phyloP scores from a whole-genome alignment of 2,888 invertebrate genomes.

The Heterodera filipjevi region DNA sequence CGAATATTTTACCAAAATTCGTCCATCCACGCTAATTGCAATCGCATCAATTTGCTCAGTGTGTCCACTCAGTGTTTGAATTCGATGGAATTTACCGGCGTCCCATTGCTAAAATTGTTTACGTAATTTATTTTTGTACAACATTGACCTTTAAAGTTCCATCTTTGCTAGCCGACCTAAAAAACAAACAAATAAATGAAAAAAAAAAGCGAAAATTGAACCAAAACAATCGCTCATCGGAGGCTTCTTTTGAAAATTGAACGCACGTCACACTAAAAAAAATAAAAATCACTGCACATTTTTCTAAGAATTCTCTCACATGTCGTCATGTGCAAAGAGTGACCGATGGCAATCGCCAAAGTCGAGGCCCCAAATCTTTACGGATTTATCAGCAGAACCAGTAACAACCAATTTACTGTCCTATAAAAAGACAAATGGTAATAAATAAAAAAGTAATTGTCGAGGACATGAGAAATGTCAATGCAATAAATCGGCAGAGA shows the following conservation, averaged over 20 bases:
- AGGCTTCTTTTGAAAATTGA: slow-evolving; percentile 78
- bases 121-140: too few species aligned
- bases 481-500: slow-evolving; percentile 88
- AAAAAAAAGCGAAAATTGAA: neutral
- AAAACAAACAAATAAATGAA: neutral
- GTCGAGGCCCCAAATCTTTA: slow-evolving; percentile 97
- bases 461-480: slow-evolving; percentile 76
- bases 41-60: slow-evolving; percentile 55
- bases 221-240: slow-evolving; percentile 85
- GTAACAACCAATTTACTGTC: slow-evolving; percentile 79
- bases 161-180: slow-evolving; percentile 82
- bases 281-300: neutral
- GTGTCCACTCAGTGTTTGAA: slow-evolving; percentile 78
- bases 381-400: slow-evolving; percentile 90
- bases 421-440: slow-evolving; percentile 26
- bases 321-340: slow-evolving; percentile 91
- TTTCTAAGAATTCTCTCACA: slow-evolving; percentile 58
- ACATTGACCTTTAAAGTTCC: slow-evolving; percentile 72
- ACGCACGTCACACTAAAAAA: slow-evolving; percentile 79
- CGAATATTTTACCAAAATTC: slow-evolving; percentile 48
- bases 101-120: slow-evolving; percentile 85
- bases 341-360: slow-evolving; percentile 97
- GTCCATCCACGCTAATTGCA: slow-evolving; percentile 49
- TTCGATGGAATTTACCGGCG: slow-evolving; percentile 85
- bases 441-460: neutral